Evolutionary conservation across 1,140 invertebrate genomes (phyloP), one percentile per base, ranked within the genome.

Genomic region (Bombus affinis): DNA sequence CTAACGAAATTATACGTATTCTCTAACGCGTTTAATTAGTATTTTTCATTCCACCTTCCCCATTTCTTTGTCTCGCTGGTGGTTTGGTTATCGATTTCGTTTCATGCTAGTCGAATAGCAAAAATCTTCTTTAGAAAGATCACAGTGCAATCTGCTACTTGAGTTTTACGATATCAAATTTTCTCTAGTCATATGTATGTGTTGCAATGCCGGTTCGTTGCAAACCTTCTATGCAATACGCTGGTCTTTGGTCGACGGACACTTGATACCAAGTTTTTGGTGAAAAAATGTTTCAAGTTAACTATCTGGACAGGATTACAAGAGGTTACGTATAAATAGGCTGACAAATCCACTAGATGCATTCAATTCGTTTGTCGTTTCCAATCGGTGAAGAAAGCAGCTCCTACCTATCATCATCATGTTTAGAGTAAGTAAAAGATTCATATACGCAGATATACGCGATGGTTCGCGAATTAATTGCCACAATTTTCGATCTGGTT

Each of bases 291-390:
- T 42, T 57, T 53, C 35, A 73, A 72, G 62, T 77, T 74, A 28
- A 44, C 22, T 78, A 72, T 47, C 42, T 37, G 13, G 32, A 68
- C 83, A 81, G 88, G 87, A 78, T 83, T 83, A 53, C 71, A 66
- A 71, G 32, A 59, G 57, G 79, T 85, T 25, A 22, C 35, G 77
- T 91, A 91, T 91, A 91, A 91, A 91, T 91, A 91, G 72, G 25
- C 82, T 81, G 79, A 47, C 68, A 65, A 75, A 83, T 80, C 81
- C 39, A 37, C 53, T 44, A 76, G 62, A 83, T 82, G 82, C 88
- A 89, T 84, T 83, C 90, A 91, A 91, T 89, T 87, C 73, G 15
- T 74, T 85, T 53, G 42, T 88, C 32, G 81, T 82, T n/a, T 57
- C 77, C 59, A 47, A 65, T 76, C 88, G 32, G n/a, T 62, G 80